Evolutionary conservation across 37 sponge, comb jelly and placozoan species (phyloP), one percentile per base, ranked within the genome.

Genomic region (Crambe crambe): DNA sequence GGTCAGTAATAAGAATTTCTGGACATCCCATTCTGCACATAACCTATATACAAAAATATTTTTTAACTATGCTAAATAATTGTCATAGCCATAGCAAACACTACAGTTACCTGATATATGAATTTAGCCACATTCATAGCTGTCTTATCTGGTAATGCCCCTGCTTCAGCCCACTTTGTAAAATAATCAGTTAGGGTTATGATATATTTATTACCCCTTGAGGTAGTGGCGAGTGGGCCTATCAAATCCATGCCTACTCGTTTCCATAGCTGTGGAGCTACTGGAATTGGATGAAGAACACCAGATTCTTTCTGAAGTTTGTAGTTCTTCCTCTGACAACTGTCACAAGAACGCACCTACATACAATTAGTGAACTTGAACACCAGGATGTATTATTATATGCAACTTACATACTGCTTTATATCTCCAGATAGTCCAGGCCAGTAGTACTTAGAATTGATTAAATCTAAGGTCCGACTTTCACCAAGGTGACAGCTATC

Each of bases 101-200:
- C n/a, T n/a, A n/a, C n/a, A n/a, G n/a, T n/a, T n/a, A n/a, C n/a
- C n/a, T n/a, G n/a, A n/a, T n/a, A n/a, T n/a, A n/a, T n/a, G 72
- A 41, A 71, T 38, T 41, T 71, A 1, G 43, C 41, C 2, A 40
- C 22, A 1, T 2, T 43, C 21, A 71, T 35, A 18, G 41, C 72
- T 2, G n/a, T 40, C 25, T 71, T 71, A 43, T 71, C 72, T 6
- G 83, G n/a, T n/a, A 73, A 51, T 15, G 83, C 56, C 58, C 70
- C 72, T 30, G 89, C 89, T 56, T 75, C 89, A 41, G 77, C 89
- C 77, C 70, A 87, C 76, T 87, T 87, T 17, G 83, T 71, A 63
- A 85, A 87, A 58, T 81, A 35, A 39, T 68, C 69, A 36, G 69
- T 68, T 8, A 35, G 40, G 36, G 69, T 68, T 3, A 68, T 15